A percentile compares a stretch with the other conserved stretches of the same genome.
Conservation (phyloP, 2,113 vertebrate species). For the Tangachromis dhanisi region DNA sequence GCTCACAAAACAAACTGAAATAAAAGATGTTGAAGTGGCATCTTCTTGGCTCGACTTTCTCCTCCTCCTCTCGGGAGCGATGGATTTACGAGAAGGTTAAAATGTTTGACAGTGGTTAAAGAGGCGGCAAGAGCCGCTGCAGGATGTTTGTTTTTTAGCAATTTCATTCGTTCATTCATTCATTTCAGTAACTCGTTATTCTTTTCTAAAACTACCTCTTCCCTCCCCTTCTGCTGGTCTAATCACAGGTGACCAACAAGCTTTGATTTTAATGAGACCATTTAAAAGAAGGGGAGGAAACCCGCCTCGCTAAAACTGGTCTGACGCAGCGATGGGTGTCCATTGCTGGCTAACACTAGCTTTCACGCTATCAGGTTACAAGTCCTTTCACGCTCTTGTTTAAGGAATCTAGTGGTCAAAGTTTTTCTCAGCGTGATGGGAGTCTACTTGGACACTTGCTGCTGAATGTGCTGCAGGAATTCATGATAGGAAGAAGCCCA, state of each 20-base stretch:
- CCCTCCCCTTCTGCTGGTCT: background rate
- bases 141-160: background rate
- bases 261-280: background rate
- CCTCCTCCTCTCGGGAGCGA: background rate
- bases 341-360: background rate
- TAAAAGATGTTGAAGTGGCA: conserved; percentile 11
- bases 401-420: background rate
- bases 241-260: background rate
- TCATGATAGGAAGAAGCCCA: conserved; percentile 88
- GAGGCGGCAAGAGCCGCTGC: background rate
- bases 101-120: background rate
- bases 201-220: background rate
- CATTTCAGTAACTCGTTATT: background rate
- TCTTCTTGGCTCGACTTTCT: conserved; percentile 36
- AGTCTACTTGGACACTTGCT: conserved; percentile 84
- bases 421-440: background rate
- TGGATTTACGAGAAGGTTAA: background rate
- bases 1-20: conserved; percentile 16
- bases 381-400: background rate
- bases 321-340: background rate
- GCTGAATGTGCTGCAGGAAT: conserved; percentile 91
- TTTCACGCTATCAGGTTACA: background rate
- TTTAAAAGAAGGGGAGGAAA: background rate
- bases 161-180: background rate
- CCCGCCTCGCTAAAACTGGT: background rate